phyloP scores from a whole-genome alignment of 2,113 vertebrate genomes.

The Indicator indicator region DNA sequence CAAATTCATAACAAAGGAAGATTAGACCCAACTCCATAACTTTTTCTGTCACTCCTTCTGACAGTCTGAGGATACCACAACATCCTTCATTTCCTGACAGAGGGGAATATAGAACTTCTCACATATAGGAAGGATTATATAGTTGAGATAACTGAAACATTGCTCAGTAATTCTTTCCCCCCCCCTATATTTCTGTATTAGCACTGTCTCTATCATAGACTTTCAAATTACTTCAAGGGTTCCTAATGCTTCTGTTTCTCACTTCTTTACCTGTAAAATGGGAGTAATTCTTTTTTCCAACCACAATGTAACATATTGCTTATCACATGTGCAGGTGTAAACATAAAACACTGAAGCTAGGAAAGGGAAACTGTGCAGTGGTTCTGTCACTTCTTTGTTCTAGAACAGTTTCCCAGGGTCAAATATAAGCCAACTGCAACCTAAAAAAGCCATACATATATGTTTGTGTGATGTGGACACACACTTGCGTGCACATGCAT shows the following conservation, averaged over 20 bases:
- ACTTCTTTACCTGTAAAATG: neutral
- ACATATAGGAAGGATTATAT: neutral
- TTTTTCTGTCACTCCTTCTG: neutral
- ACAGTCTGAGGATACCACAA: neutral
- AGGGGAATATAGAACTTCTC: neutral
- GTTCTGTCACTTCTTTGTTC: neutral
- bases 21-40: neutral
- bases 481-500: rapidly evolving
- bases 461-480: too few relatives aligned
- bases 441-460: neutral
- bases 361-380: neutral
- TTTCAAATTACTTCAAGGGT: neutral
- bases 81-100: neutral
- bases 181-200: neutral
- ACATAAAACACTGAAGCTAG: neutral
- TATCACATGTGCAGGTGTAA: neutral
- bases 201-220: neutral
- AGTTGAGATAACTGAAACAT: neutral
- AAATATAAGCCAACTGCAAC: neutral
- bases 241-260: neutral
- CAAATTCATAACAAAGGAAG: neutral
- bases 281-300: neutral
- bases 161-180: neutral
- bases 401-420: neutral
- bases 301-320: neutral